These are phyloP conservation scores for Poeciliopsis presidionis DNA, from an alignment of 2,797 vertebrate species.

Conservation along the genomic window DNA sequence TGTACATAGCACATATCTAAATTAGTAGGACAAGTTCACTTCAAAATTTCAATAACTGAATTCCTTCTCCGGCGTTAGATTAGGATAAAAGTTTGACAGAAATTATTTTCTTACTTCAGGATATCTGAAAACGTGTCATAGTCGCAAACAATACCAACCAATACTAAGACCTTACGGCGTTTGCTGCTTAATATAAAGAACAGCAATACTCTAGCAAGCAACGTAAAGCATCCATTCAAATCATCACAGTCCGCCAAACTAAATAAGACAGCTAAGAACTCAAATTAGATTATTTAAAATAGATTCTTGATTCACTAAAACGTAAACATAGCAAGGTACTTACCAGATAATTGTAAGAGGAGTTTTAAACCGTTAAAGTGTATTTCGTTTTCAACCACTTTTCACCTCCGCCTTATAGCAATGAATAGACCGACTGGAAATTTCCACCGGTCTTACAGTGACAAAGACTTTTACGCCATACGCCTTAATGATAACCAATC, in stretches of 20 bases:
- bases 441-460: slow-evolving; percentile 68
- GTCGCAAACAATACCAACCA: not conserved
- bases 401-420: not conserved
- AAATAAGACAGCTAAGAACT: not conserved
- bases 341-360: slow-evolving; percentile 17
- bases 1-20: not conserved
- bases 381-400: accelerated
- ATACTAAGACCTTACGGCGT: not conserved
- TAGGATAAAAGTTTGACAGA: not conserved
- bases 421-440: slow-evolving; percentile 63
- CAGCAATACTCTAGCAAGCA: not conserved
- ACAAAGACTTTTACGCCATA: not conserved
- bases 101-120: not conserved
- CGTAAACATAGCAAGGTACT: not conserved
- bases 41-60: not conserved
- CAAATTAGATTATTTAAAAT: not conserved
- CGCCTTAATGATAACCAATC: slow-evolving; percentile 52
- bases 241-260: not conserved
- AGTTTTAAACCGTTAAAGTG: not conserved
- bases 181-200: not conserved
- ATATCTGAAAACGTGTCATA: not conserved
- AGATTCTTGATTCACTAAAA: accelerated
- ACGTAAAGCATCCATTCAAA: slow-evolving; percentile 12
- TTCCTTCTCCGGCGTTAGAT: not conserved
- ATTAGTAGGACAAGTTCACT: not conserved